A percentile compares a stretch with the other conserved stretches of the same genome.
phyloP scores from a whole-genome alignment of 2,113 vertebrate genomes.

The Lanius ludovicianus region DNA sequence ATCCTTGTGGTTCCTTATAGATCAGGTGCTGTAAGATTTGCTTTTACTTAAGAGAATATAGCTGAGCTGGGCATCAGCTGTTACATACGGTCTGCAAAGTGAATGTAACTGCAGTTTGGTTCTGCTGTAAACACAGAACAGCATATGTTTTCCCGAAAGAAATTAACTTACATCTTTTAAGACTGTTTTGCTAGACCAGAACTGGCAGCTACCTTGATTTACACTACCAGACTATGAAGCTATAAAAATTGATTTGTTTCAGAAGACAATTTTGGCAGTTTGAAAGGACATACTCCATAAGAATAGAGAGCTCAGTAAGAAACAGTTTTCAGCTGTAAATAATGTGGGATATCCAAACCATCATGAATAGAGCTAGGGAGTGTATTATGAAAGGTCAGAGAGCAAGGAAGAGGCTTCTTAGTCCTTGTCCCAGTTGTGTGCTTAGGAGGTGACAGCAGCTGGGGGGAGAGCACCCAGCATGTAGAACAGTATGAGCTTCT shows the following conservation, averaged over 20 bases:
- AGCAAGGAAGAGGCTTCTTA: background rate
- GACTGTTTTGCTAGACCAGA: background rate
- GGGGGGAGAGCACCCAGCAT: fast-evolving
- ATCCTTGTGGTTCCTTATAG: background rate
- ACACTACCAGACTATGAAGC: background rate
- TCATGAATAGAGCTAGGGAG: background rate
- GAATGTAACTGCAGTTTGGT: background rate
- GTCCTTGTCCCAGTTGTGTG: background rate
- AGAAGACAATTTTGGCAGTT: background rate
- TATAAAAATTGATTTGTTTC: background rate
- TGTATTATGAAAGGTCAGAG: background rate
- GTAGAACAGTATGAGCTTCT: background rate
- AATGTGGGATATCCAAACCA: background rate
- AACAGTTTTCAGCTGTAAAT: background rate
- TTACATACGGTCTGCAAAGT: background rate
- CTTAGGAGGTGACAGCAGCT: background rate
- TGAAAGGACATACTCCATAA: background rate
- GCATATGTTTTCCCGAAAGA: background rate
- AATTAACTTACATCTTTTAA: background rate
- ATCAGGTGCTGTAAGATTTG: background rate
- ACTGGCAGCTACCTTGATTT: background rate
- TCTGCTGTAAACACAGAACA: background rate
- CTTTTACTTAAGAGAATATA: background rate
- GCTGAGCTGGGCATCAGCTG: background rate
- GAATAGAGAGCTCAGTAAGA: background rate